Evolutionary conservation across 1,140 invertebrate genomes (phyloP).

Genomic region (Drosophila persimilis): DNA sequence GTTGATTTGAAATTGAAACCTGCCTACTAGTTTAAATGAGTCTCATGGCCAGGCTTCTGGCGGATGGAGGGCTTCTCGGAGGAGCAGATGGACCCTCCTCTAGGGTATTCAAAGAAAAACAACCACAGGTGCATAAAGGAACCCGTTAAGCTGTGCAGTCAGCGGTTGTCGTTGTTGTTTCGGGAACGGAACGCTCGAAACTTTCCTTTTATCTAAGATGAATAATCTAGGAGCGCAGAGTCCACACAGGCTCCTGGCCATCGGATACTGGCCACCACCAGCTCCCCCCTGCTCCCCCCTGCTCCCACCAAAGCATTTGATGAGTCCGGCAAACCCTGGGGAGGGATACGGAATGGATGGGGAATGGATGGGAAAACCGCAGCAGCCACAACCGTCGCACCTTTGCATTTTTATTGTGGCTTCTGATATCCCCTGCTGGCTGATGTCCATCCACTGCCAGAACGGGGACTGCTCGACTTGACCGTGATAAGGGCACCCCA

Average conservation of each 20-base stretch:
- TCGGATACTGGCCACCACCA: slow-evolving; percentile 1
- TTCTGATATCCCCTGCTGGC: slow-evolving; percentile 28
- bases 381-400: slow-evolving; percentile 52
- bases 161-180: slow-evolving; percentile 50
- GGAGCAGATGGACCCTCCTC: too few relatives aligned
- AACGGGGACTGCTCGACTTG: background rate
- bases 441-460: background rate
- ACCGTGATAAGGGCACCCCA: slow-evolving; percentile 2
- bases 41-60: too few relatives aligned
- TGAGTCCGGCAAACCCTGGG: background rate
- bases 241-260: background rate
- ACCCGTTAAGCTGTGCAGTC: slow-evolving; percentile 59
- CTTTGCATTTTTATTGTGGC: slow-evolving; percentile 70
- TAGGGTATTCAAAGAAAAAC: background rate
- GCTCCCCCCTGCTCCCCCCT: background rate
- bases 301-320: slow-evolving; percentile 10
- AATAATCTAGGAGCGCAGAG: slow-evolving; percentile 58
- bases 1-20: too few relatives aligned
- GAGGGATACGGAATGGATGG: background rate
- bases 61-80: too few relatives aligned
- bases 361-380: slow-evolving; percentile 3
- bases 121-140: slow-evolving; percentile 28
- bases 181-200: slow-evolving; percentile 46
- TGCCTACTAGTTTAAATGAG: too few relatives aligned
- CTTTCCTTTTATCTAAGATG: slow-evolving; percentile 68